Evolutionary conservation across 1,140 invertebrate species (phyloP), one percentile per base, ranked within the genome.

Genomic region (Laodelphax striatellus): DNA sequence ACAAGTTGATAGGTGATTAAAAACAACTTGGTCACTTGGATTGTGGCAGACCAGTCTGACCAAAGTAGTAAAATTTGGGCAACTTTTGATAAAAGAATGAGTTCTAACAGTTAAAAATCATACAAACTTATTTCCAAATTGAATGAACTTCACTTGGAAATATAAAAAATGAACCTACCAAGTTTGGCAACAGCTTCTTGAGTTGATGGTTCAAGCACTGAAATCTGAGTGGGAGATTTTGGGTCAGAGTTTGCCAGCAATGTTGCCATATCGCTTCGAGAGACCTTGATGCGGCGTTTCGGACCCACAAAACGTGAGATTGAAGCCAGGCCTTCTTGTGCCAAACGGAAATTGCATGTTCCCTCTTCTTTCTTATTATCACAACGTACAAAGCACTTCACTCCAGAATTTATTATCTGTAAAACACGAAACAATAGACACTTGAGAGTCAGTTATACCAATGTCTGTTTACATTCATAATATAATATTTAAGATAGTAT

Each of bases 331-430:
- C 87, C 85, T 84, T 88, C 81, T 67, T 82, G 80, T n/a, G 77
- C 73, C 31, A 82, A 66, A 31, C 81, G 71, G 70, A 92, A 96
- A 21, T 87, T 81, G 75, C 91, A 93, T 14, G 75, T 75, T 1
- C 21, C 46, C 16, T 54, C 41, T 75, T 88, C 88, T 62, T 91
- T 85, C 69, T 90, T 91, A 70, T 94, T 94, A 69, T 95, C 91
- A 73, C 88, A 93, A 19, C 93, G 78, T 1, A 88, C 89, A 72
- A 97, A 92, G 0, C 90, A 82, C 72, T 94, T 95, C 0, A 97
- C 87, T 14, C 94, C 94, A 3, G 92, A 92, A 70, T 97, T 97
- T 41, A 98, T 94, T 61, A 97, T 88, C 78, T 82, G 67, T 13
- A 13, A 9, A 38, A 28, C 24, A 28, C 24, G 6, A 28, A 6